Evolutionary conservation across 2,797 vertebrate genomes (phyloP).

Genomic region (Rousettus madagascariensis): DNA sequence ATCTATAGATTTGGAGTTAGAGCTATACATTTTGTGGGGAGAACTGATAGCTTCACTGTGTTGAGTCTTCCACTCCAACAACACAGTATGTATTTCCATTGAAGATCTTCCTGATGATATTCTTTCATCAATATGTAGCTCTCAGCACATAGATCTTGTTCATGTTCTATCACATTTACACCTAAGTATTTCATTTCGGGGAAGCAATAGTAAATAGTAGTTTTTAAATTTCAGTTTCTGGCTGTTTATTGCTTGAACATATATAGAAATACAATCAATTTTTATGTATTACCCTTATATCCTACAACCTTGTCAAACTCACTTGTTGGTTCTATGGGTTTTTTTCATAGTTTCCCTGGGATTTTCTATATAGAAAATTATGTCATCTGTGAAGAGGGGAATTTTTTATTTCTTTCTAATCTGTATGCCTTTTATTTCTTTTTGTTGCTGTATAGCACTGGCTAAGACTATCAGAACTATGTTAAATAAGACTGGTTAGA

Average conservation of each 20-base stretch:
- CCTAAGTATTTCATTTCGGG: neutral
- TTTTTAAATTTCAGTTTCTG: slow-evolving; percentile 22
- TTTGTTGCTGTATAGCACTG: neutral
- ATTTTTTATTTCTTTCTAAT: neutral
- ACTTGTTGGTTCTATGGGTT: neutral
- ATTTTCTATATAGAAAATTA: neutral
- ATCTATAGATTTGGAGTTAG: neutral
- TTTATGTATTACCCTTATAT: neutral
- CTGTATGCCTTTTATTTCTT: neutral
- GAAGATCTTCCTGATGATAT: neutral
- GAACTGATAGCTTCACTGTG: neutral
- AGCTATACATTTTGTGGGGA: neutral
- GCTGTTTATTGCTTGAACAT: neutral
- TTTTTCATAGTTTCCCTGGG: neutral
- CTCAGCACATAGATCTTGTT: neutral
- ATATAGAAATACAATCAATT: neutral
- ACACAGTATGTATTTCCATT: neutral
- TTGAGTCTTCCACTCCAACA: neutral
- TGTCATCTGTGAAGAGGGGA: neutral
- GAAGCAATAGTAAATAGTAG: neutral
- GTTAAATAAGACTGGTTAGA: neutral
- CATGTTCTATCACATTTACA: neutral
- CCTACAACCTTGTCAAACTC: neutral
- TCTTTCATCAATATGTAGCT: neutral
- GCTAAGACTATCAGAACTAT: slow-evolving; percentile 18